Conservation (phyloP, 2,113 vertebrate genomes). For the Callipepla californica region DNA sequence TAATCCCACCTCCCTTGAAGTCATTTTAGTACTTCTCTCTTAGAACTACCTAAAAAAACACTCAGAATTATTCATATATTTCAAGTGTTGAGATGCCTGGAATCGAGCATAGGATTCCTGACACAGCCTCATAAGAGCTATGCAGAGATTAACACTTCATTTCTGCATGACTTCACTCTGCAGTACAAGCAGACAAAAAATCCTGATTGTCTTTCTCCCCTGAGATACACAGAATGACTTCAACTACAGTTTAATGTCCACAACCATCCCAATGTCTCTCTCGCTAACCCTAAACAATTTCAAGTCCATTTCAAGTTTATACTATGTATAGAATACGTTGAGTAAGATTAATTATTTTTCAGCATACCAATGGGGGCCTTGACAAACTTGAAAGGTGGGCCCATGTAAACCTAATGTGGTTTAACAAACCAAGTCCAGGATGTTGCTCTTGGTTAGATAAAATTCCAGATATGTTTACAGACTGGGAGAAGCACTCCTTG, state of each 20-base stretch:
- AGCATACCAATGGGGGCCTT: background rate
- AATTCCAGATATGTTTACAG: no score
- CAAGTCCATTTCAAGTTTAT: background rate
- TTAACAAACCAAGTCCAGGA: no score
- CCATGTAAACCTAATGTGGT: no score
- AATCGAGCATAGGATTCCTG: background rate
- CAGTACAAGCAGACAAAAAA: slow-evolving; percentile 6
- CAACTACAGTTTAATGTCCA: background rate
- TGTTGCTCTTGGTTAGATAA: no score
- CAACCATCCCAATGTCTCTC: background rate
- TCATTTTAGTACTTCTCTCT: background rate
- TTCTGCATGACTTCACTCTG: slow-evolving; percentile 25
- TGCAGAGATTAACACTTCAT: slow-evolving; percentile 3
- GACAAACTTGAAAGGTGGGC: no score
- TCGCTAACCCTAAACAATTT: background rate
- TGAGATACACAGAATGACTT: background rate
- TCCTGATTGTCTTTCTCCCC: background rate
- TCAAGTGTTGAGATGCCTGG: background rate
- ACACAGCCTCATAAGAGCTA: background rate
- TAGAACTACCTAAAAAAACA: background rate
- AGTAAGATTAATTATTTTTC: background rate
- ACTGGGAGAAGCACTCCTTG: no score
- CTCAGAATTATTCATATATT: background rate
- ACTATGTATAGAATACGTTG: background rate
- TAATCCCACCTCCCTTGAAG: background rate